Evolutionary conservation across 2,888 invertebrate species (phyloP), one percentile per base, ranked within the genome.

Genomic region (Julus scandinavius): DNA sequence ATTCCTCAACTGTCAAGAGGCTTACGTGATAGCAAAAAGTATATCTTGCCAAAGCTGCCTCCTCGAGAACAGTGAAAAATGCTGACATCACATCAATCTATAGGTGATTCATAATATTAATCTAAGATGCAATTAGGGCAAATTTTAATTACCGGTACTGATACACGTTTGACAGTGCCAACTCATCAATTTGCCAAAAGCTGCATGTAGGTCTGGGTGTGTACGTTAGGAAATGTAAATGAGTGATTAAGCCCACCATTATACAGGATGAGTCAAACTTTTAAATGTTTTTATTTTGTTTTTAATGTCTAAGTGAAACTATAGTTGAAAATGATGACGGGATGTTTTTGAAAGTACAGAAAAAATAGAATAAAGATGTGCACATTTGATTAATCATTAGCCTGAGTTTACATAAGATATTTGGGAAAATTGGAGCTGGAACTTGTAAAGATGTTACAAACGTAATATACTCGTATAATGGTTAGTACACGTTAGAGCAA

Each of bases 81-180:
- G 72, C 72, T 72, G 72, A 72, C 72, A 72, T 29, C 6, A 6
- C 72, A 72, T 72, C 72, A 72, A 72, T 29, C 72, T 29, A 72
- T n/a, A 72, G 72, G 72, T 72, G 72, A 72, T 72, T 72, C 29
- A 72, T 72, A n/a, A 72, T 72, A 72, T 72, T 72, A 72, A 72
- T 72, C 20, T 72, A 7, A 72, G 72, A 72, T 72, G 72, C 72
- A 72, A 72, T 72, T 72, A 72, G 72, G 72, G 29, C 72, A 11
- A n/a, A 72, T 72, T 72, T 72, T 72, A 72, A 72, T 72, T 72
- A 72, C 72, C 29, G 72, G 72, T 72, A 72, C 72, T 72, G 72
- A 72, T 72, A 72, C 29, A 72, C 11, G 72, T 29, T 29, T 72
- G 72, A 72, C 72, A 72, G 72, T 29, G 72, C 72, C 72, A 72